Evolutionary conservation across 2,797 vertebrate species (phyloP).

Genomic region (Leucoraja ocellata): DNA sequence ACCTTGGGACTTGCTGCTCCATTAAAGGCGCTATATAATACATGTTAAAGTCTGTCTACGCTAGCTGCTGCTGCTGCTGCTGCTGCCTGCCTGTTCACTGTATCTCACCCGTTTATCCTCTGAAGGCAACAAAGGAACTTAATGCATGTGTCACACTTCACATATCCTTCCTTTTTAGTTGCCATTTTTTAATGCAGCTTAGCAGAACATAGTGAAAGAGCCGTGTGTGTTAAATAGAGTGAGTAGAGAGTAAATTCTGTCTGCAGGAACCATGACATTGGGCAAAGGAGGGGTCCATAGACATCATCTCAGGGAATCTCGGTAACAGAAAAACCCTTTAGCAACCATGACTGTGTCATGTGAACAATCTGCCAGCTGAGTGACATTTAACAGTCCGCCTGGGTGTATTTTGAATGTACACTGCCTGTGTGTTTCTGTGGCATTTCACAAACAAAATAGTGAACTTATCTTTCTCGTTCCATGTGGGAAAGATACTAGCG

Average conservation of each 20-base stretch:
- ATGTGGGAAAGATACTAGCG: too few species aligned
- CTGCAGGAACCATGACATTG: conserved; percentile 12
- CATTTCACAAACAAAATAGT: neutral
- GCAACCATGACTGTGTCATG: neutral
- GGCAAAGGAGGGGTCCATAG: neutral
- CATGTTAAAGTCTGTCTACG: neutral
- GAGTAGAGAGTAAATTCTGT: neutral
- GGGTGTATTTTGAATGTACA: neutral
- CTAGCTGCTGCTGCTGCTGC: too few species aligned
- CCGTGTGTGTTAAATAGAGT: neutral
- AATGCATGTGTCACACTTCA: conserved; percentile 4
- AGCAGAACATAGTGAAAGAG: neutral
- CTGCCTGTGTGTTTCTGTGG: neutral
- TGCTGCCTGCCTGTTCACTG: neutral
- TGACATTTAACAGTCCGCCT: neutral
- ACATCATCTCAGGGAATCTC: neutral
- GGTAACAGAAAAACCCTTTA: neutral
- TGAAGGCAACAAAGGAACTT: neutral
- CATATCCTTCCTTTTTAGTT: neutral
- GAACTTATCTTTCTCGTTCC: too few species aligned
- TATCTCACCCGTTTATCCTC: neutral
- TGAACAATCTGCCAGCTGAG: neutral
- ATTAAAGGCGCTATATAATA: neutral
- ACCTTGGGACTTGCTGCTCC: neutral
- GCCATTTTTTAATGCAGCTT: neutral